Conservation (phyloP, 2,888 invertebrate genomes). For the Zele albiditarsus region DNA sequence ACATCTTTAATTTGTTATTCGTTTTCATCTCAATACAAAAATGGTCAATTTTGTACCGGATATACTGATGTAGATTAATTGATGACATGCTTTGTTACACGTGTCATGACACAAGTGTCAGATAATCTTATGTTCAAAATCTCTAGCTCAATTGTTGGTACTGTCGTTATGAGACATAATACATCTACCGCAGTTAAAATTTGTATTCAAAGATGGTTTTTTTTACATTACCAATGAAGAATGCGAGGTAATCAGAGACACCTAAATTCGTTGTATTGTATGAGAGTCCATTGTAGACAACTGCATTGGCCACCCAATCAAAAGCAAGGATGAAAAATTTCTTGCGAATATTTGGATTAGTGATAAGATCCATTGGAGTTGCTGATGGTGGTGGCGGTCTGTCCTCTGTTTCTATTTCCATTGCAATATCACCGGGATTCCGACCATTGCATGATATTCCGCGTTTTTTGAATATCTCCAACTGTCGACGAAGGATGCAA, state of each 20-base stretch:
- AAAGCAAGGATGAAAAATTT: conserved; percentile 80
- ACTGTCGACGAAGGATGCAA: conserved; percentile 50
- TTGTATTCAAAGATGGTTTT: no score
- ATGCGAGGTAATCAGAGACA: conserved; percentile 80
- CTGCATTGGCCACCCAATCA: conserved; percentile 80
- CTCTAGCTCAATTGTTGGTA: no score
- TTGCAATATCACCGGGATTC: conserved; percentile 60
- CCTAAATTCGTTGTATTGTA: conserved; percentile 81
- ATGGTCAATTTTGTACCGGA: no score
- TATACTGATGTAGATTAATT: no score
- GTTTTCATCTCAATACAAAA: not conserved
- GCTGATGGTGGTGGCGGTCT: conserved; percentile 72
- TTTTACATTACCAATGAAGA: conserved; percentile 76
- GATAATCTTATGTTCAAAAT: no score
- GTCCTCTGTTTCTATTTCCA: conserved; percentile 60
- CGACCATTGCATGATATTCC: conserved; percentile 68
- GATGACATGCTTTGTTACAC: no score
- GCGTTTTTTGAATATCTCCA: conserved; percentile 67
- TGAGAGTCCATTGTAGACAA: conserved; percentile 80
- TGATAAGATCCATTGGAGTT: conserved; percentile 78
- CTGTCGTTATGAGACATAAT: no score
- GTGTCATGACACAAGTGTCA: no score
- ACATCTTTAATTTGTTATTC: no score
- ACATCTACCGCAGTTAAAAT: not conserved
- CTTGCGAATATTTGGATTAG: conserved; percentile 79